phyloP scores from a whole-genome alignment of 2,888 invertebrate genomes.

The Marronus borbonicus region DNA sequence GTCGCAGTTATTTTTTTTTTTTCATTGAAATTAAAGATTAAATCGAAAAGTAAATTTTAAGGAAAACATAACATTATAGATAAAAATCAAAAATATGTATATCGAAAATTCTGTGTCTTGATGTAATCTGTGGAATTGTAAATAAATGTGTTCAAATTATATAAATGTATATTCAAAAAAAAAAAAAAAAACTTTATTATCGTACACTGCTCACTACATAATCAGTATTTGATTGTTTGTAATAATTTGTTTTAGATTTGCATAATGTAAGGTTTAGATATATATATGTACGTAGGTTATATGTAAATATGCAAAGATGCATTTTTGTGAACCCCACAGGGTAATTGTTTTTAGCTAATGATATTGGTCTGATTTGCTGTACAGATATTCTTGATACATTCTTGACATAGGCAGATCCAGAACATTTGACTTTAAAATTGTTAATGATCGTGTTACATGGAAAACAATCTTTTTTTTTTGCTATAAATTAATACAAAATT shows the following conservation, averaged over 20 bases:
- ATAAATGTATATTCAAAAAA: slow-evolving; percentile 34
- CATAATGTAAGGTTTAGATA: slow-evolving; percentile 23
- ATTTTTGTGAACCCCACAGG: slow-evolving; percentile 38
- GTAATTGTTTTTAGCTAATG: slow-evolving; percentile 28
- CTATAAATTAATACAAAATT: too few relatives aligned
- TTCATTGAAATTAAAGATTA: too few relatives aligned
- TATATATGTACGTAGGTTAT: slow-evolving; percentile 34
- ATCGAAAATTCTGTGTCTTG: slow-evolving; percentile 43
- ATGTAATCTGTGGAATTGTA: slow-evolving; percentile 49
- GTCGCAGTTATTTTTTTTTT: too few relatives aligned
- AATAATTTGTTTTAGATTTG: slow-evolving; percentile 40
- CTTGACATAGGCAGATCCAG: slow-evolving; percentile 6
- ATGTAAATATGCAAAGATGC: slow-evolving; percentile 19
- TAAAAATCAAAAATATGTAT: not conserved
- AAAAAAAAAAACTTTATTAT: not conserved
- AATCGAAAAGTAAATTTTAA: too few relatives aligned
- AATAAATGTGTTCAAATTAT: slow-evolving; percentile 50
- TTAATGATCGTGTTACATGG: not conserved
- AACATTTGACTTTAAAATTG: not conserved
- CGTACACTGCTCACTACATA: slow-evolving; percentile 46
- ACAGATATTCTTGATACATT: not conserved
- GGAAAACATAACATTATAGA: not conserved
- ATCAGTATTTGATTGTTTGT: slow-evolving; percentile 48
- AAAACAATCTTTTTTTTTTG: too few relatives aligned
- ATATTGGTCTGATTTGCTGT: slow-evolving; percentile 6